Evolutionary conservation across 1,140 invertebrate species (phyloP), one percentile per base, ranked within the genome.

Genomic region (Drusus annulatus): DNA sequence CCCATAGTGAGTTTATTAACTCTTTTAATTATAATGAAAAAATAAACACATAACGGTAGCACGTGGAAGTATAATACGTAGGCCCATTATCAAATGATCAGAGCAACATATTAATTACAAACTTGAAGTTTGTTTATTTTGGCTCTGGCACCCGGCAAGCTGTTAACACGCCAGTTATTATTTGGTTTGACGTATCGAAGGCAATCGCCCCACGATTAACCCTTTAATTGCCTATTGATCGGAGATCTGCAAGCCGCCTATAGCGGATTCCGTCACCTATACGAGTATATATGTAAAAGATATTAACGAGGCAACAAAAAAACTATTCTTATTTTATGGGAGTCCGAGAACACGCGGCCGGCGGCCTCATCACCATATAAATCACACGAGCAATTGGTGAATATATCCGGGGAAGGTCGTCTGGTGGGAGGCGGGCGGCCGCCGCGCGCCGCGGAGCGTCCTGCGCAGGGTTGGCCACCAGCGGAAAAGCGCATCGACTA

Each of bases 321-420:
- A 71, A 71, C 68, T 71, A 71, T 71, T 71, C 50, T 71, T 7
- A 52, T 25, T 71, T 71, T 54, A 71, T 71, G 68, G 68, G 68
- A 52, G 17, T 71, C 68, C 4, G 68, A 50, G 68, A 71, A 13
- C 68, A 71, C 68, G 68, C n/a, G 68, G 68, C 68, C 31, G 21
- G 62, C 25, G 25, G 62, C 28, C 62, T 65, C 62, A 51, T 71
- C 68, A 71, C 68, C 68, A 71, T 71, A 71, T 71, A 71, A 71
- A 71, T 71, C 68, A 71, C 45, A 17, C 17, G 10, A 71, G 68
- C 45, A 52, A 71, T 71, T 51, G 68, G 68, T 71, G 50, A 71
- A 71, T 71, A 52, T 71, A 54, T 71, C 21, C 45, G 68, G 68
- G n/a, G 68, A 71, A 71, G 68, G 68, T 71, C 68, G 68, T 21